These are phyloP conservation scores for Scaptomyza montana DNA, from an alignment of 1,140 invertebrate species.

Conservation along the genomic window DNA sequence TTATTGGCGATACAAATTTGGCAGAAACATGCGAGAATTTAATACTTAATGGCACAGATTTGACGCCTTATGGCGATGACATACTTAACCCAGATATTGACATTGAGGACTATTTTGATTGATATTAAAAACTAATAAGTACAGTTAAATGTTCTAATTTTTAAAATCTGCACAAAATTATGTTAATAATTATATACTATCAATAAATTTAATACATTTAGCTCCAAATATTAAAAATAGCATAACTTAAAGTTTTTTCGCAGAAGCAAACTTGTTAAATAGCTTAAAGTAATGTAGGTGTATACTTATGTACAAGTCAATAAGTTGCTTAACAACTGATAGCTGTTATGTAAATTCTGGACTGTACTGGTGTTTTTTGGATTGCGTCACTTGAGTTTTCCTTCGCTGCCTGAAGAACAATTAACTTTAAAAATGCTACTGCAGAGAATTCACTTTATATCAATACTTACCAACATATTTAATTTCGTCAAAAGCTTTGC, in stretches of 20 bases:
- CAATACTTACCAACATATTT: conserved; percentile 89
- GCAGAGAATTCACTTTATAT: neutral
- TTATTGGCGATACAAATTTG: conserved; percentile 98
- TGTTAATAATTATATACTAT: no score
- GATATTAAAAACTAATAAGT: conserved; percentile 23
- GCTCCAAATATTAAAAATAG: no score
- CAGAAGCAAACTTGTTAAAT: no score
- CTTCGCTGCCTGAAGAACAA: conserved; percentile 66
- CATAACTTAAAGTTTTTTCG: no score
- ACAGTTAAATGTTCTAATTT: no score
- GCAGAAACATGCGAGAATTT: conserved; percentile 99
- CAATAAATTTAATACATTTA: no score
- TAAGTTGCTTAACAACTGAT: no score
- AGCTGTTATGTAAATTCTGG: conserved; percentile 25
- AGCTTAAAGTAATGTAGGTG: no score
- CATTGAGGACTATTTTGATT: conserved; percentile 99
- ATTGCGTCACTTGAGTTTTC: conserved; percentile 80
- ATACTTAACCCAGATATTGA: conserved; percentile 97
- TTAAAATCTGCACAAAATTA: no score
- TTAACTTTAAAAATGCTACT: neutral
- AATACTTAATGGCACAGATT: conserved; percentile 97
- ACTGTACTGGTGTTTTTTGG: conserved; percentile 32
- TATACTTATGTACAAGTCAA: no score
- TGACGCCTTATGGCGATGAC: conserved; percentile 94
- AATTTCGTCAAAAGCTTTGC: conserved; percentile 99